These are phyloP conservation scores for Carassius carassius DNA, from an alignment of 2,113 vertebrate species.

Conservation along the genomic window DNA sequence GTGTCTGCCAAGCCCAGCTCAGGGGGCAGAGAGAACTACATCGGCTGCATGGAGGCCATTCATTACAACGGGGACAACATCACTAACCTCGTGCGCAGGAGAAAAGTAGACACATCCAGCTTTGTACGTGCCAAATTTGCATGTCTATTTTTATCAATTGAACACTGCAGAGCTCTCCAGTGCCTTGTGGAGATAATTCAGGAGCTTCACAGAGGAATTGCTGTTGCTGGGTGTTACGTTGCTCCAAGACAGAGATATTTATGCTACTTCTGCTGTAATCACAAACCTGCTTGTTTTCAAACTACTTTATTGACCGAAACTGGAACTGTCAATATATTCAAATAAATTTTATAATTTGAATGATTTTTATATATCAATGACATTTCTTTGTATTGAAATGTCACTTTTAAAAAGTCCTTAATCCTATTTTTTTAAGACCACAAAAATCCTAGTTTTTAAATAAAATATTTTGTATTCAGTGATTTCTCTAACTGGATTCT, in stretches of 20 bases:
- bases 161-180: constrained; percentile 14
- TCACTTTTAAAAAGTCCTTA: no score
- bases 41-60: constrained; percentile 96
- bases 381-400: not conserved
- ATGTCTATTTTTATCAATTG: constrained; percentile 31
- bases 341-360: no score
- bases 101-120: constrained; percentile 86
- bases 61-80: constrained; percentile 96
- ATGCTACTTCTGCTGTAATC: not conserved
- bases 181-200: not conserved
- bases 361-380: no score
- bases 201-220: not conserved
- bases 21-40: constrained; percentile 87
- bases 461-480: not conserved
- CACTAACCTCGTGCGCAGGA: constrained; percentile 89
- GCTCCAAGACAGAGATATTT: not conserved
- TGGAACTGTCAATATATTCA: not conserved
- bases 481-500: not conserved
- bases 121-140: constrained; percentile 71
- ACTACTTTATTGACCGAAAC: not conserved
- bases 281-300: not conserved
- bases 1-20: constrained; percentile 88
- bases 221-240: not conserved
- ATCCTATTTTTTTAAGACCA: no score
- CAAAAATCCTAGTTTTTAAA: no score